These are phyloP conservation scores for Chlorodrepanis virens DNA, from an alignment of 2,113 vertebrate species.

Conservation along the genomic window DNA sequence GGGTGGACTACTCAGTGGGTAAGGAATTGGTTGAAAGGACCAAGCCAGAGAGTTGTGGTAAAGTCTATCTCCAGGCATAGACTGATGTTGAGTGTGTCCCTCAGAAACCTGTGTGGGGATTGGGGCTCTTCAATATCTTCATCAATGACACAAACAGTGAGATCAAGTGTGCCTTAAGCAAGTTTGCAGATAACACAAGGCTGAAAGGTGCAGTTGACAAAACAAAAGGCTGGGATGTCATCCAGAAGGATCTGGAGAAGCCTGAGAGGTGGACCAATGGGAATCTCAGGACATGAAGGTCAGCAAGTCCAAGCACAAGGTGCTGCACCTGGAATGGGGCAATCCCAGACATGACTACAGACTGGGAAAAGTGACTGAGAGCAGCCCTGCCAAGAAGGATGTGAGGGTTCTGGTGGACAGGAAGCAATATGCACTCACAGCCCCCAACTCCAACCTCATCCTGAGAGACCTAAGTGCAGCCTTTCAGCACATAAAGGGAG, in stretches of 20 bases:
- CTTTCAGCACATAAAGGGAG: not conserved
- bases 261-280: not conserved
- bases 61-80: not conserved
- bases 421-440: not conserved
- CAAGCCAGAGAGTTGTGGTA: not conserved
- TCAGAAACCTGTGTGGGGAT: not conserved
- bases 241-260: not conserved
- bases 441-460: not conserved
- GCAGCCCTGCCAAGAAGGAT: not conserved
- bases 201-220: not conserved
- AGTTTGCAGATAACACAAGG: not conserved
- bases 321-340: not conserved
- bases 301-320: not conserved
- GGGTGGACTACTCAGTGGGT: not conserved
- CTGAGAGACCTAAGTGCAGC: not conserved
- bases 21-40: not conserved
- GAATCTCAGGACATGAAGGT: not conserved
- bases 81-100: fast-evolving
- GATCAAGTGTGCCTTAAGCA: not conserved
- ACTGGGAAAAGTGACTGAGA: not conserved
- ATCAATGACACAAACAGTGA: not conserved
- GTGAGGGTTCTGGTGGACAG: not conserved
- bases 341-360: not conserved
- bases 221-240: not conserved
- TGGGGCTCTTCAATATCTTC: fast-evolving